Evolutionary conservation across 2,113 vertebrate species (phyloP), one percentile per base, ranked within the genome.

Genomic region (Percina caprodes): DNA sequence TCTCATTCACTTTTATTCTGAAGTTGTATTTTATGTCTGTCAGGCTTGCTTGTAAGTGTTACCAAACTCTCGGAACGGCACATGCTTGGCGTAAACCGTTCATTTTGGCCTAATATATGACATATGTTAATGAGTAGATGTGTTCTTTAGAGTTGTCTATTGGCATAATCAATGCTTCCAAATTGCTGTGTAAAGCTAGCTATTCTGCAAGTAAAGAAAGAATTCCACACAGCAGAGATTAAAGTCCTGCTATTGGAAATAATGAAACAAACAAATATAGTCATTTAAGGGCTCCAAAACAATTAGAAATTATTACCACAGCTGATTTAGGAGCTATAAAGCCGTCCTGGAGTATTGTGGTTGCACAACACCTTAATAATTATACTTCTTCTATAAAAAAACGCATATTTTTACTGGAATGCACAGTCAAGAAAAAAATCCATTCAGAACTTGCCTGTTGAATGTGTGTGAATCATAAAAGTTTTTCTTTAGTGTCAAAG

Each of bases 231-330:
- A 18, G 12, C 46, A 69, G 5, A 48, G 56, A 23, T 55, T 30
- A 33, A 42, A 52, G 12, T 46, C 48, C 8, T 58, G 48, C 58
- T 70, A 58, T 55, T 48, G 9, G 30, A 51, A 42, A 51, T 26
- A 45, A 69, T 42, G 16, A 61, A 16, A 61, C 55, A 45, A 45
- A 26, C 21, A 60, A 16, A 30, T 61, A 14, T 35, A 39, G 30
- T 42, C 2, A 11, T 14, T 39, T 3, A 48, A 21, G 52, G 45
- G 13, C 63, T 19, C 55, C 0, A 2, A 74, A 74, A 74, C 69
- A 68, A 23, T 80, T 66, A 16, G n/a, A 16, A 59, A 59, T n/a
- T 49, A 65, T 63, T 48, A 49, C n/a, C 18, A 26, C 60, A 73
- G 42, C 69, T 80, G 49, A 49, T 42, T 42, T n/a, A 45, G 60